A percentile compares a stretch with the other conserved stretches of the same genome.
Conservation (phyloP, 2,888 invertebrate species). For the Acleris emargana region DNA sequence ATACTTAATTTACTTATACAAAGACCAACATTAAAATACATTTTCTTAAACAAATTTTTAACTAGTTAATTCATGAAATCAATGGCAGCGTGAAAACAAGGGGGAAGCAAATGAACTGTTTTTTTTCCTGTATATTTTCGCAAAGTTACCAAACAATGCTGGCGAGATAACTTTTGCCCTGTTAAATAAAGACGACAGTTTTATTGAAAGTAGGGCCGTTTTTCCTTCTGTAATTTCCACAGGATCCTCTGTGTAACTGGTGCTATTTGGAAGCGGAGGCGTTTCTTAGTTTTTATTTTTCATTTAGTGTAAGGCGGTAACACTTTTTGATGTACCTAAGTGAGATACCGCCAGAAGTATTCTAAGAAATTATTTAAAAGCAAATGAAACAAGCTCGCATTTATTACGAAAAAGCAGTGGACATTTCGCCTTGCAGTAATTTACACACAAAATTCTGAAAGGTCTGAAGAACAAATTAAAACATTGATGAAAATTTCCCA, state of each 20-base stretch:
- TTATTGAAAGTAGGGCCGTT: conserved; percentile 82
- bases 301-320: too few relatives aligned
- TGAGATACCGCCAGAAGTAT: too few relatives aligned
- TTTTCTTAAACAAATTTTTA: not conserved
- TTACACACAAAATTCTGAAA: too few relatives aligned
- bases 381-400: too few relatives aligned
- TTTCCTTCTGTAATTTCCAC: conserved; percentile 78
- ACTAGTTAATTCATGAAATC: conserved; percentile 17
- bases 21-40: not conserved
- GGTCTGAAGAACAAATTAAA: too few relatives aligned
- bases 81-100: conserved; percentile 29
- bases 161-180: conserved; percentile 74
- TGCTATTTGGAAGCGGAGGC: conserved; percentile 39
- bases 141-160: conserved; percentile 52
- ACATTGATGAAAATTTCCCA: too few relatives aligned
- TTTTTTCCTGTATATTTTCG: conserved; percentile 39
- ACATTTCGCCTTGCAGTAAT: too few relatives aligned
- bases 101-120: conserved; percentile 37
- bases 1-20: not conserved
- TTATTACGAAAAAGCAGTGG: too few relatives aligned
- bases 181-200: conserved; percentile 83
- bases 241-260: conserved; percentile 64
- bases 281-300: not conserved
- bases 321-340: too few relatives aligned
- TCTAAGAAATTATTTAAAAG: too few relatives aligned